Conservation (phyloP, 2,113 vertebrate species). For the Polyodon spathula region DNA sequence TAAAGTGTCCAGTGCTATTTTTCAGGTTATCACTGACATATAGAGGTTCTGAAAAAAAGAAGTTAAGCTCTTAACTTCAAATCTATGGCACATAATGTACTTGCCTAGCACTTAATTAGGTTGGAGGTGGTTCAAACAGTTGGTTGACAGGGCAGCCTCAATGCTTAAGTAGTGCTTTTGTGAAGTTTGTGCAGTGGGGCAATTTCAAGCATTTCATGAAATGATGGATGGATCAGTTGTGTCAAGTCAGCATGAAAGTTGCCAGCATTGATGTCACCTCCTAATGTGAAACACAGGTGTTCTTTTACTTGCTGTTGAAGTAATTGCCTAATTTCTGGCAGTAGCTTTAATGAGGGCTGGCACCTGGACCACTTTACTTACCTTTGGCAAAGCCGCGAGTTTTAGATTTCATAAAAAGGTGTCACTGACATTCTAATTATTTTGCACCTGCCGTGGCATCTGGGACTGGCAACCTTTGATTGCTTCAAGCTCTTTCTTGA, state of each 20-base stretch:
- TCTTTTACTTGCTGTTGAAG: slow-evolving; percentile 13
- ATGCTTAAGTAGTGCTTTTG: neutral
- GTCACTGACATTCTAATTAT: slow-evolving; percentile 17
- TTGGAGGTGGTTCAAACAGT: neutral
- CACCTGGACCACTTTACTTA: slow-evolving; percentile 8
- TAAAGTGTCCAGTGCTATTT: neutral
- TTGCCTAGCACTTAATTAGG: neutral
- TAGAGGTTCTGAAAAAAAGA: neutral
- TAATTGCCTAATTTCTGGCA: slow-evolving; percentile 12
- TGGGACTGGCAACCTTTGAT: slow-evolving; percentile 8
- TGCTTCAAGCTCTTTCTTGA: neutral
- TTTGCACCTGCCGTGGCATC: slow-evolving; percentile 12
- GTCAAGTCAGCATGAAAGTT: neutral
- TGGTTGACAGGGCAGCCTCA: neutral
- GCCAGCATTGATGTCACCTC: slow-evolving; percentile 12
- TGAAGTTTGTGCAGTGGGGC: neutral
- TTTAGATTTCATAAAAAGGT: neutral
- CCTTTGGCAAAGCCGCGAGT: slow-evolving; percentile 6
- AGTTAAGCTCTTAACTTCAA: neutral
- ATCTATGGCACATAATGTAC: neutral
- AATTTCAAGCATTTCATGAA: neutral
- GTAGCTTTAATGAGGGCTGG: slow-evolving; percentile 14
- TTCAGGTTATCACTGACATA: neutral
- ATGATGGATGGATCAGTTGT: slow-evolving; percentile 7
- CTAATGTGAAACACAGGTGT: slow-evolving; percentile 14